phyloP scores from a whole-genome alignment of 2,797 vertebrate species.

The Glyptemys insculpta region DNA sequence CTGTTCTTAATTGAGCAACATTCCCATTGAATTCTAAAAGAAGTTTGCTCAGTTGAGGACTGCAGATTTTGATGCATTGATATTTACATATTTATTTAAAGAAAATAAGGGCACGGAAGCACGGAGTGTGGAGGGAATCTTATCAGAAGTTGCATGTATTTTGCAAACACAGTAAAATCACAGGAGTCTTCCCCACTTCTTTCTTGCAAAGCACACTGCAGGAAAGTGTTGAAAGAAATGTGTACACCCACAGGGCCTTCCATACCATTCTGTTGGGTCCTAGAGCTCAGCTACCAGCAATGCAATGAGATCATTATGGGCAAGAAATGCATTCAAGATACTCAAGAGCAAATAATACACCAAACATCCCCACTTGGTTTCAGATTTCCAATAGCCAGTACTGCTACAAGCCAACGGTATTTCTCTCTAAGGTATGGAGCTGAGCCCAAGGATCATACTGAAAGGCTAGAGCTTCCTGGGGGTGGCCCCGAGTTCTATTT shows the following conservation, averaged over 20 bases:
- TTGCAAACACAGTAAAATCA: not conserved
- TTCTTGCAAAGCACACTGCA: not conserved
- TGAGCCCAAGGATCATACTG: slow-evolving; percentile 46
- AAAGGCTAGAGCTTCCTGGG: slow-evolving; percentile 22
- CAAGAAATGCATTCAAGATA: slow-evolving; percentile 8
- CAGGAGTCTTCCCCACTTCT: not conserved
- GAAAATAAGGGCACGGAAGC: not conserved
- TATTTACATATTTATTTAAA: not conserved
- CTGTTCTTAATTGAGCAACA: not conserved
- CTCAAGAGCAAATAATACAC: slow-evolving; percentile 24
- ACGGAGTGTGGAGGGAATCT: not conserved
- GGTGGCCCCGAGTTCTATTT: slow-evolving; percentile 28
- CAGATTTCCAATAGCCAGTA: not conserved
- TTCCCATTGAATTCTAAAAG: not conserved
- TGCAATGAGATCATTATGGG: not conserved
- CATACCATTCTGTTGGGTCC: not conserved
- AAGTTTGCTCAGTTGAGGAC: not conserved
- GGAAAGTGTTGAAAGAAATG: not conserved
- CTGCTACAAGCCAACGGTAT: not conserved
- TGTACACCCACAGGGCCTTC: not conserved
- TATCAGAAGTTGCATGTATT: not conserved
- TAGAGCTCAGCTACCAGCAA: not conserved
- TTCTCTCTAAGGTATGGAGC: slow-evolving; percentile 11
- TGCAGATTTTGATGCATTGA: not conserved
- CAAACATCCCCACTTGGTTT: not conserved